Evolutionary conservation across 2,113 vertebrate species (phyloP).

Genomic region (Siniperca chuatsi): DNA sequence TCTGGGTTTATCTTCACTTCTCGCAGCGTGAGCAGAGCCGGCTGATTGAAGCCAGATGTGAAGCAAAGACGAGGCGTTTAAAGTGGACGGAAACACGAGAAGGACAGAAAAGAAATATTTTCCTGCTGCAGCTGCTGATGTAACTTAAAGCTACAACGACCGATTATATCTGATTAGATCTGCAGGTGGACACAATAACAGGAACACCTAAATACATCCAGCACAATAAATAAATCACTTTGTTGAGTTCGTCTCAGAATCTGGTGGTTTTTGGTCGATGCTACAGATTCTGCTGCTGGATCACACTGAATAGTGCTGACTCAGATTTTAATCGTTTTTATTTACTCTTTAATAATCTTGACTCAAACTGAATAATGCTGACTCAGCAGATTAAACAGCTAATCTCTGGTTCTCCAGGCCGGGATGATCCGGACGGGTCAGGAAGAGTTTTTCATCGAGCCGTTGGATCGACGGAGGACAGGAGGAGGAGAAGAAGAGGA

Average conservation of each 20-base stretch:
- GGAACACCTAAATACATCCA: not conserved
- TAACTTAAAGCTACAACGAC: not conserved
- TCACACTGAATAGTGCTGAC: not conserved
- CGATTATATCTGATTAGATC: not conserved
- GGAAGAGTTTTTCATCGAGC: slow-evolving; percentile 75
- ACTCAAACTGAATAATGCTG: not conserved
- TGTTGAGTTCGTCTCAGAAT: not conserved
- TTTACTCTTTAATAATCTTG: not conserved
- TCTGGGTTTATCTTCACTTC: slow-evolving; percentile 9
- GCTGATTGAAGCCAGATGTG: slow-evolving; percentile 72
- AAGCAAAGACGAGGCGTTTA: slow-evolving; percentile 49
- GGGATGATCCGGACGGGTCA: slow-evolving; percentile 59
- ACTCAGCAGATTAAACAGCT: not conserved
- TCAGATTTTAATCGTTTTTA: too few relatives aligned
- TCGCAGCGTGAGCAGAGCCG: not conserved
- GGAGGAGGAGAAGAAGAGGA: not conserved
- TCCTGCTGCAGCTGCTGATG: not conserved
- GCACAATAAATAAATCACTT: not conserved
- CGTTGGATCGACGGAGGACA: slow-evolving; percentile 28
- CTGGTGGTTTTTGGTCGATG: not conserved
- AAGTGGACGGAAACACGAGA: not conserved
- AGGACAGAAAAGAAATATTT: not conserved
- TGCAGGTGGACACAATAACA: not conserved
- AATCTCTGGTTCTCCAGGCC: slow-evolving; percentile 51
- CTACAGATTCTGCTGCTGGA: not conserved